Percentiles rank a stretch among this genome's conserved stretches.
phyloP scores from a whole-genome alignment of 2,888 invertebrate species.

The Perithous albicinctus region DNA sequence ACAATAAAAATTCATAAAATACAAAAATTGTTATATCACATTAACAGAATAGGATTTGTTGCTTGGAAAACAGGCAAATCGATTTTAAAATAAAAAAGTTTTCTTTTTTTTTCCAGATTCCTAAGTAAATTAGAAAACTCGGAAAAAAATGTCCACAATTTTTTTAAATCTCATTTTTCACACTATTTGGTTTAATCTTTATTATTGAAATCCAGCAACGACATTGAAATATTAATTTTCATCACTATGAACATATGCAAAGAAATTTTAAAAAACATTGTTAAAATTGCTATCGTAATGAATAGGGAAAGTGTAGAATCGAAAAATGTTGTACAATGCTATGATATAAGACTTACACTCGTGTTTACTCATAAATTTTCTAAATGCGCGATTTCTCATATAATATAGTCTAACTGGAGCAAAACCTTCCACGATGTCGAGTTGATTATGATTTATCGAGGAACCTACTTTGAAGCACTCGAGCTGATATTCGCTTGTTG shows the following conservation, averaged over 20 bases:
- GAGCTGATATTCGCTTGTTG: neutral
- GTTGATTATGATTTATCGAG: neutral
- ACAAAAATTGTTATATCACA: too few relatives aligned
- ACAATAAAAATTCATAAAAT: too few relatives aligned
- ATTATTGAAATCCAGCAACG: neutral
- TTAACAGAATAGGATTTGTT: too few relatives aligned
- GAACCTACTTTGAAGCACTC: neutral
- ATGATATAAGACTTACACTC: slow-evolving; percentile 66
- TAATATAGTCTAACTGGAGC: neutral
- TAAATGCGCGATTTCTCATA: slow-evolving; percentile 30
- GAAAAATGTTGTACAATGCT: slow-evolving; percentile 70
- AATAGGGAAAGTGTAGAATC: slow-evolving; percentile 57
- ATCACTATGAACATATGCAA: too few relatives aligned
- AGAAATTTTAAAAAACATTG: neutral
- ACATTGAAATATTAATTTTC: too few relatives aligned
- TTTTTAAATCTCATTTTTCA: neutral
- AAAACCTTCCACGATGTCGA: neutral
- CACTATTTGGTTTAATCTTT: neutral
- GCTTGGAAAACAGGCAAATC: too few relatives aligned
- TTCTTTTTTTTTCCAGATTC: too few relatives aligned
- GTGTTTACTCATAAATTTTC: slow-evolving; percentile 48
- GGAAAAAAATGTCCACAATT: neutral
- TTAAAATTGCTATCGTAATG: slow-evolving; percentile 52
- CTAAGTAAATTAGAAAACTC: neutral
- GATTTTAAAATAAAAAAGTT: too few relatives aligned